Evolutionary conservation across 2,888 invertebrate species (phyloP), one percentile per base, ranked within the genome.

Genomic region (Cataglyphis altisquamis): DNA sequence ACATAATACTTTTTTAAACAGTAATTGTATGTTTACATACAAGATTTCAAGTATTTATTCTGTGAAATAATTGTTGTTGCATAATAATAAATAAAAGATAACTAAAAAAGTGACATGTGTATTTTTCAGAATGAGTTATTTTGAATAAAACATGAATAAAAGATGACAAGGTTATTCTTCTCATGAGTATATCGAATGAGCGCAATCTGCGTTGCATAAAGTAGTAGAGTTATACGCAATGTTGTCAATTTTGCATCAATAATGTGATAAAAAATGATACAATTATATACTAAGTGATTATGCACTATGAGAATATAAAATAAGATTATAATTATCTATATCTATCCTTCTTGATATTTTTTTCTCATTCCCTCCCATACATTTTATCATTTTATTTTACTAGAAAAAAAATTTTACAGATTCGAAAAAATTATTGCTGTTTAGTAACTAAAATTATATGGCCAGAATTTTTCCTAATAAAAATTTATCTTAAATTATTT

Each of bases 81-180:
- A 87, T 90, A 89, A 86, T 89, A 89, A 86, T 90, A 85, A 91
- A 91, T 92, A 91, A 93, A 86, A 57, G 72, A 86, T 55, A 82
- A 85, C 15, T 85, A 39, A 86, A 88, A 91, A 91, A 91, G 89
- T 92, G 89, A 94, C 91, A 90, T 90, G 91, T 94, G 94, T 94
- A 94, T 94, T 94, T 94, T 94, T 94, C 91, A 93, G 90, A 90
- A 91, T 90, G 88, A 93, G 89, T 92, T 94, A 94, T 94, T 94
- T 94, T 94, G 90, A 94, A 94, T 94, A 94, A 94, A 94, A 94
- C 90, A 91, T 91, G 87, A 87, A 91, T 90, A 89, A 91, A 87
- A 67, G 21, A 48, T 55, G 15, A 41, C 21, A n/a, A 25, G 5
- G 2, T 0, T 67, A 12, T 36, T 73, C 10, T 48, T 62, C 3